Evolutionary conservation across 2,888 invertebrate species (phyloP).

Genomic region (Oligia latruncula): DNA sequence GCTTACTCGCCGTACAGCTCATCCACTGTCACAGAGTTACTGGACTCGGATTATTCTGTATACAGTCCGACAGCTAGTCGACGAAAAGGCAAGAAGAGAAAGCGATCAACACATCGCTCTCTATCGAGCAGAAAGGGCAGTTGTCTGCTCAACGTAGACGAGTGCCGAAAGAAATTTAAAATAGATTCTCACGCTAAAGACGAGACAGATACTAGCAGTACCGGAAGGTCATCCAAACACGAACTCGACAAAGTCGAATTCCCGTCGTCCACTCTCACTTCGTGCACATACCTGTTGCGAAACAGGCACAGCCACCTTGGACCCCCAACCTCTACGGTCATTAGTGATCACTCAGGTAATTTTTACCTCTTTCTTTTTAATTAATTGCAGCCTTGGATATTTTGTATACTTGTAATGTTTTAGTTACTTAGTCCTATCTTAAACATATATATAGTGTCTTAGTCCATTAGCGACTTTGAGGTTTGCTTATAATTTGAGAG

Average conservation of each 20-base stretch:
- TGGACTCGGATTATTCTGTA: constrained; percentile 88
- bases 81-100: constrained; percentile 87
- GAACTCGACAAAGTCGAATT: constrained; percentile 79
- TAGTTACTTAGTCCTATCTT: not conserved
- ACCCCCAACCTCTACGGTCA: constrained; percentile 82
- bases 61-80: constrained; percentile 86
- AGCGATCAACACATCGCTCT: constrained; percentile 84
- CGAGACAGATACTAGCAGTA: constrained; percentile 73
- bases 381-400: constrained; percentile 26
- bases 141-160: constrained; percentile 80
- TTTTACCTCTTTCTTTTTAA: constrained; percentile 15
- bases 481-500: constrained; percentile 13
- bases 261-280: constrained; percentile 78
- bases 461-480: not conserved
- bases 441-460: not conserved
- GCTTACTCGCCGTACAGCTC: constrained; percentile 89
- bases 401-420: constrained; percentile 6
- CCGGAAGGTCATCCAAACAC: constrained; percentile 74
- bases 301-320: constrained; percentile 73
- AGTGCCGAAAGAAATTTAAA: constrained; percentile 88
- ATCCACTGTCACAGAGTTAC: constrained; percentile 86
- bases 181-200: constrained; percentile 87
- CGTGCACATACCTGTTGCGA: constrained; percentile 65
- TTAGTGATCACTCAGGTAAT: constrained; percentile 83
- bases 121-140: constrained; percentile 83